A percentile compares a stretch with the other conserved stretches of the same genome.
phyloP scores from a whole-genome alignment of 2,888 invertebrate species.

The Rhamnusium bicolor region DNA sequence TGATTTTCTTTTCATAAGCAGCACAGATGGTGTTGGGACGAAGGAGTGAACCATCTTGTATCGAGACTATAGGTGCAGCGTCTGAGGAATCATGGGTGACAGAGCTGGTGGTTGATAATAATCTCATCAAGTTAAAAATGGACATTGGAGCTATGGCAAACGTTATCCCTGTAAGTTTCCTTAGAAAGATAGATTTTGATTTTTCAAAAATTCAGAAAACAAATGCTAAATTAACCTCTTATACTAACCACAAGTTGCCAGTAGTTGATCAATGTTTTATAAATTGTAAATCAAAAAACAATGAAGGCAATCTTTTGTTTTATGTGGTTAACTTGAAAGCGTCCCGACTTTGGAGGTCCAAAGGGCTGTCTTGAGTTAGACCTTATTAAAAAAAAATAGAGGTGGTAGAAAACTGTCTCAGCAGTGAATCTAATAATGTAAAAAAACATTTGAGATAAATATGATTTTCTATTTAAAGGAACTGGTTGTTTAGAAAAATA shows the following conservation, averaged over 20 bases:
- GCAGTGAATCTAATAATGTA: not conserved
- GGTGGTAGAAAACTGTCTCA: not conserved
- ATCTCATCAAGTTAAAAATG: not conserved
- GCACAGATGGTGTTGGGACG: not conserved
- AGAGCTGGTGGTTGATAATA: slow-evolving; percentile 1
- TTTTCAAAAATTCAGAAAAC: slow-evolving; percentile 23
- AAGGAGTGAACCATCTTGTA: not conserved
- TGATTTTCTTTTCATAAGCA: not conserved
- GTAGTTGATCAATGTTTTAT: slow-evolving; percentile 9
- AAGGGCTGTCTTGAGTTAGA: slow-evolving; percentile 31
- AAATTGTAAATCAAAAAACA: slow-evolving; percentile 23
- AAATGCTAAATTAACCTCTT: slow-evolving; percentile 23
- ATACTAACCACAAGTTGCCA: slow-evolving; percentile 22
- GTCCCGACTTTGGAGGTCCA: slow-evolving; percentile 33
- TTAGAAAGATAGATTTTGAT: slow-evolving; percentile 14
- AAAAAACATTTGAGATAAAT: slow-evolving; percentile 22
- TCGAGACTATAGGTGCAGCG: not conserved
- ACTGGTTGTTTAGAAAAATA: slow-evolving; percentile 52
- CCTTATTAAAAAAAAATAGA: slow-evolving; percentile 33
- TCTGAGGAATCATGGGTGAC: slow-evolving; percentile 18
- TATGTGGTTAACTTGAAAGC: slow-evolving; percentile 38
- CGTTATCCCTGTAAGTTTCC: not conserved
- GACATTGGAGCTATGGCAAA: not conserved
- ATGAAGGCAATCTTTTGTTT: slow-evolving; percentile 22
- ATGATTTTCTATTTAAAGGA: slow-evolving; percentile 47